Conservation (phyloP, 2,113 vertebrate species). For the Riparia riparia region DNA sequence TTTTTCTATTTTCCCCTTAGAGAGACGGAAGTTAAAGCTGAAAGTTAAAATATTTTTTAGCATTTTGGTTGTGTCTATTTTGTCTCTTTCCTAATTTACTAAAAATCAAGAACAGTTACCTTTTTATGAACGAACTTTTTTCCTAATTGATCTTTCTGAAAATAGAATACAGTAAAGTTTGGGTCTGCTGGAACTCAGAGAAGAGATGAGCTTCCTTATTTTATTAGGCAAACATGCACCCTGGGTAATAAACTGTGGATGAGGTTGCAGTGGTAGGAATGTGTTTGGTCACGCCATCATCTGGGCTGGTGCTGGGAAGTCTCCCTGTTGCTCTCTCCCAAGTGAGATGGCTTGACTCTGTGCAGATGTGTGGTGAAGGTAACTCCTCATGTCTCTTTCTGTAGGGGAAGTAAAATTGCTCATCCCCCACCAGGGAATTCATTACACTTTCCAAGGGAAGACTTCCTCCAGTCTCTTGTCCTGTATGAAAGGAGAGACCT, state of each 20-base stretch:
- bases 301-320: neutral
- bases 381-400: neutral
- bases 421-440: neutral
- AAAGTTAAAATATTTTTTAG: neutral
- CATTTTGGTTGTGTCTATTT: neutral
- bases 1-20: neutral
- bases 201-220: neutral
- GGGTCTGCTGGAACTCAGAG: neutral
- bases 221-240: accelerated
- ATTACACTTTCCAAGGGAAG: neutral
- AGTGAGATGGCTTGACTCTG: neutral
- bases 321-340: neutral
- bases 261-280: neutral
- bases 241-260: neutral
- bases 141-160: neutral
- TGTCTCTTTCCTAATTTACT: neutral
- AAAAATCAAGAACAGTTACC: accelerated
- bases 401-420: neutral
- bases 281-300: neutral
- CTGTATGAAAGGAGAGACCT: neutral
- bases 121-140: neutral
- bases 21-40: neutral
- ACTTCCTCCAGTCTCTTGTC: neutral
- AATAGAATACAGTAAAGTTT: neutral
- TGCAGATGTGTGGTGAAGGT: neutral